phyloP scores from a whole-genome alignment of 2,113 vertebrate species.

The Sceloporus tristichus region DNA sequence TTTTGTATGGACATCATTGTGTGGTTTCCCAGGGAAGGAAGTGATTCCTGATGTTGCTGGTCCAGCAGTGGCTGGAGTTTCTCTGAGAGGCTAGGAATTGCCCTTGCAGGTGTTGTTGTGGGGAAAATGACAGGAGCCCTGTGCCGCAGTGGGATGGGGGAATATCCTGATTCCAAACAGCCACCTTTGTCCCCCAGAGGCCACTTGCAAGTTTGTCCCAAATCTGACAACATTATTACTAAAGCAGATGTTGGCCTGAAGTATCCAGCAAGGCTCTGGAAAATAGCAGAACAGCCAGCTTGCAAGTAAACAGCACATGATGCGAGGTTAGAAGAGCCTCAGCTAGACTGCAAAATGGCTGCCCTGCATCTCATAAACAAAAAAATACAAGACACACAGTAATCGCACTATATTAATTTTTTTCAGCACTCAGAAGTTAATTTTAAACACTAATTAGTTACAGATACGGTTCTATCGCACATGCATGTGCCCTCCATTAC shows the following conservation, averaged over 20 bases:
- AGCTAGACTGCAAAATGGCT: background rate
- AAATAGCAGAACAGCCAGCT: background rate
- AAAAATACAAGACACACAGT: background rate
- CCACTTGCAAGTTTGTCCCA: slow-evolving; percentile 39
- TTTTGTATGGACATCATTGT: slow-evolving; percentile 78
- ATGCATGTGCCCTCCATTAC: no score
- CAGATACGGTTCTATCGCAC: no score
- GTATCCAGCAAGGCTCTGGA: background rate
- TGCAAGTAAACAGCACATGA: slow-evolving; percentile 12
- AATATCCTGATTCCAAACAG: slow-evolving; percentile 16
- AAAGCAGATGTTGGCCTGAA: slow-evolving; percentile 61
- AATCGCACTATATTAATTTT: background rate
- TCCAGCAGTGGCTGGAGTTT: slow-evolving; percentile 59
- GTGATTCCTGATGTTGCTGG: slow-evolving; percentile 75
- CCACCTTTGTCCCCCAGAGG: slow-evolving; percentile 36
- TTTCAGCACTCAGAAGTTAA: no score
- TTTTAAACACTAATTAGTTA: background rate
- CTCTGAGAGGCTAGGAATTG: slow-evolving; percentile 57
- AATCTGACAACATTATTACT: slow-evolving; percentile 33
- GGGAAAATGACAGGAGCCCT: slow-evolving; percentile 54
- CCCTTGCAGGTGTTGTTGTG: slow-evolving; percentile 76
- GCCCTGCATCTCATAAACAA: background rate
- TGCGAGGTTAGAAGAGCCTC: background rate
- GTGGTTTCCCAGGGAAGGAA: slow-evolving; percentile 81
- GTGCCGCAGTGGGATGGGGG: background rate